phyloP scores from a whole-genome alignment of 2,113 vertebrate genomes.

The Egretta garzetta region DNA sequence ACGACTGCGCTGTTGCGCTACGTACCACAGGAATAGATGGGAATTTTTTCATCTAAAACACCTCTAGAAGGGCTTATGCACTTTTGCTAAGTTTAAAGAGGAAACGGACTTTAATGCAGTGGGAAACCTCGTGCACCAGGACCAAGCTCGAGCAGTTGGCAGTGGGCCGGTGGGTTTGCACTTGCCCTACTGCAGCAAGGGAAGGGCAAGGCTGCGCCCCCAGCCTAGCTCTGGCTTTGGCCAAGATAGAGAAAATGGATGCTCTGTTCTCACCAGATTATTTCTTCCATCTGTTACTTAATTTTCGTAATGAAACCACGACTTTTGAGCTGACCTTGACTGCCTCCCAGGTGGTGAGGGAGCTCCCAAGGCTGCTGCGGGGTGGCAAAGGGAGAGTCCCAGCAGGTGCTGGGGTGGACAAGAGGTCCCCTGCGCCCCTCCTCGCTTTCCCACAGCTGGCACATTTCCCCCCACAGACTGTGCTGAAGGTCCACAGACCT shows the following conservation, averaged over 20 bases:
- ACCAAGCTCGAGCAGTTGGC: neutral
- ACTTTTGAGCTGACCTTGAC: neutral
- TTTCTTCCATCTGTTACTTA: neutral
- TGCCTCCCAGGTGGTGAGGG: rapidly evolving
- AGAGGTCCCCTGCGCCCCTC: rapidly evolving
- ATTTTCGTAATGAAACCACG: neutral
- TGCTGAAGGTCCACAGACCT: neutral
- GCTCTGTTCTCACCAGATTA: neutral
- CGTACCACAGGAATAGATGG: rapidly evolving
- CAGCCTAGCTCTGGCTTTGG: neutral
- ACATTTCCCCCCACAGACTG: neutral
- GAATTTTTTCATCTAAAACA: neutral
- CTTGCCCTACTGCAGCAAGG: neutral
- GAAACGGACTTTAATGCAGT: neutral
- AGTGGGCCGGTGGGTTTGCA: neutral
- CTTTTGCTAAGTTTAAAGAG: neutral
- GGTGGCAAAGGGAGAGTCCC: neutral
- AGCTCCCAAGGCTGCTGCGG: neutral
- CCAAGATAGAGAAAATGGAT: neutral
- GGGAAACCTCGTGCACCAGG: rapidly evolving
- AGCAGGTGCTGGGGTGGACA: neutral
- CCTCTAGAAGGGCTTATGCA: neutral
- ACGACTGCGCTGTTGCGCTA: neutral
- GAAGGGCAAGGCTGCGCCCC: neutral
- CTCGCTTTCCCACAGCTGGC: neutral